These are phyloP conservation scores for Scolopax rusticola DNA, from an alignment of 2,797 vertebrate genomes.

Conservation along the genomic window DNA sequence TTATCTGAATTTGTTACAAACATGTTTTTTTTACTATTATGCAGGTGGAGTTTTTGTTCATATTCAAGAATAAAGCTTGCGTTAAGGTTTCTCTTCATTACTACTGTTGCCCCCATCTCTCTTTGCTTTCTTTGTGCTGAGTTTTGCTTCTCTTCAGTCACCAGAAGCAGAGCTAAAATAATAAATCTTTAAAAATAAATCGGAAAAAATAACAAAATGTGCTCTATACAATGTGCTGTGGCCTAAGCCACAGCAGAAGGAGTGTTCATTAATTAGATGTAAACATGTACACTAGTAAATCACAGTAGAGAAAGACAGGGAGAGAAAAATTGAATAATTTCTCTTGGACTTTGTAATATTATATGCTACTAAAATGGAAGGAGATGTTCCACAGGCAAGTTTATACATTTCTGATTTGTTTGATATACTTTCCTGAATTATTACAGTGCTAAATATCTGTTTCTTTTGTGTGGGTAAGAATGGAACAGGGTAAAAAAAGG, in stretches of 20 bases:
- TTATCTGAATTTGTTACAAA: neutral
- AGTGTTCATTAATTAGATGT: conserved; percentile 29
- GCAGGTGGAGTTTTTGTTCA: neutral
- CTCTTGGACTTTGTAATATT: conserved; percentile 25
- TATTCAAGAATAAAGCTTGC: neutral
- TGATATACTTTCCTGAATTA: conserved; percentile 19
- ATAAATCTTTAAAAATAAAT: conserved; percentile 34
- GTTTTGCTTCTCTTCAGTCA: conserved; percentile 5
- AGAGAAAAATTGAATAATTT: conserved; percentile 36
- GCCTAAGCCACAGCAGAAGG: conserved; percentile 7
- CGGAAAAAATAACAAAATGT: conserved; percentile 54
- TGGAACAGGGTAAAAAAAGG: neutral
- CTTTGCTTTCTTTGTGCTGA: conserved; percentile 11
- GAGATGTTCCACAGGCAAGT: conserved; percentile 25
- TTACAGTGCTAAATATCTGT: neutral
- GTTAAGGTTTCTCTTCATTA: conserved; percentile 12
- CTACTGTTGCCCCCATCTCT: neutral
- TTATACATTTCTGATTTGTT: conserved; percentile 46
- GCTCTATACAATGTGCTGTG: neutral
- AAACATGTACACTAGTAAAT: conserved; percentile 44
- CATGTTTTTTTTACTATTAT: neutral
- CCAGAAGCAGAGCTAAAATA: conserved; percentile 47
- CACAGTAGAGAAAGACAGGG: neutral
- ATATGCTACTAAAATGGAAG: conserved; percentile 45
- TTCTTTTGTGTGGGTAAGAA: neutral